Base-by-base conservation (phyloP, 2,797 vertebrate genomes). In the Diplodus puntazzo region DNA sequence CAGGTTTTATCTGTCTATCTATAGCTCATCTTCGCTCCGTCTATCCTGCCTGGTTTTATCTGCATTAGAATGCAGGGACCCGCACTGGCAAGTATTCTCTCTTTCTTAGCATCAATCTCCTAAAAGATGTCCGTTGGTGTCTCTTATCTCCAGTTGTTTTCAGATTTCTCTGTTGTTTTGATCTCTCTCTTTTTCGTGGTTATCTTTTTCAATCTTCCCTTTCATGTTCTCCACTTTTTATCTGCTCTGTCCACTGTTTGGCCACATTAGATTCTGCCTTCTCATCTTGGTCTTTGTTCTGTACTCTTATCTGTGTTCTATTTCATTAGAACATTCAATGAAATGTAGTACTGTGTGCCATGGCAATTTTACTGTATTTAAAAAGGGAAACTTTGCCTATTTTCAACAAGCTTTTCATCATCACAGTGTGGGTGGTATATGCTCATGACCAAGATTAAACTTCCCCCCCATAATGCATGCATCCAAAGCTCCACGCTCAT, bases 1-100 rank as follows among this genome's bases (percentile, higher is more conserved):
- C 53, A 46, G 66, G 49, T 80, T 80, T 84, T 81, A 86, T 86
- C 79, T 73, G 68, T 52, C 63, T 73, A 82, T 88, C 84, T 85
- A 72, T 76, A 70, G 70, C 70, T 84, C 67, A 84, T 88, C 76
- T 73, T 13, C 42, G 13, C 73, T 69, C 73, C 18, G 65, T 70
- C 78, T 39, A 14, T 74, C 50, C 69, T 55, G 65, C 39, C 55
- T 67, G 59, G 46, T 73, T 76, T 84, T 81, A 75, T 82, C 69
- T 79, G 77, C 69, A 79, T 58, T 64, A 75, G 25, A 77, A 73
- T 46, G 30, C 43, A 70, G 50, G 30, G 39, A 62, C 45, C 27
- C 1, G 7, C 74, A 59, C 52, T 72, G 45, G 69, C 42, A 66
- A 68, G 60, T 55, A 73, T 62, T 25, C 68, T 81, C 49, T 73